Conservation (phyloP, 2,888 invertebrate genomes). For the Slavum lentiscoides region DNA sequence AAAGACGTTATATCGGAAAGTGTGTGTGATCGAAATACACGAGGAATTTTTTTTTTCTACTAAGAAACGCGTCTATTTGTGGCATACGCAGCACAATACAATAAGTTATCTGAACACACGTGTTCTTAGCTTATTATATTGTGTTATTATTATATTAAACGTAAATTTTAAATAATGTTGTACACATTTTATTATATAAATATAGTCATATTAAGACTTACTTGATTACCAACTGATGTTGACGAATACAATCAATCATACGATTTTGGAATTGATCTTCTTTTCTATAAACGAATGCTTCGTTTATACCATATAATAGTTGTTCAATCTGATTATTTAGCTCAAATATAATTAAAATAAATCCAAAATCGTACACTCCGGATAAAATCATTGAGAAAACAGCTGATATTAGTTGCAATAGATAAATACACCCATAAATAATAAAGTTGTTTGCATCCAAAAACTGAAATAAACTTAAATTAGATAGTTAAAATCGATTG, state of each 20-base stretch:
- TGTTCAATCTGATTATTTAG: neutral
- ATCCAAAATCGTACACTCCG: neutral
- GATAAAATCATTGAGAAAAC: no score
- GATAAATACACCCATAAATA: constrained; percentile 2
- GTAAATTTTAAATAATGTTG: no score
- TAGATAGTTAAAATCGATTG: no score
- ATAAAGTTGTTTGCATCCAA: neutral
- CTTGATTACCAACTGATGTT: constrained; percentile 15
- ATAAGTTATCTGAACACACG: no score
- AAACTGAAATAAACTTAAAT: neutral
- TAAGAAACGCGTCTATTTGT: no score
- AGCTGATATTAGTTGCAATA: neutral
- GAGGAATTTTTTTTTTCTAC: no score
- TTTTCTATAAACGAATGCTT: neutral
- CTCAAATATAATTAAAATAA: neutral
- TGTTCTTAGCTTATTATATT: no score
- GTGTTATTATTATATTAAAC: no score
- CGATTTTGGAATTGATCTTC: neutral
- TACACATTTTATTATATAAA: no score
- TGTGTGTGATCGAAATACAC: no score
- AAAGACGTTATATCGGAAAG: no score
- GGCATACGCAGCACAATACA: no score
- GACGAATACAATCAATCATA: neutral
- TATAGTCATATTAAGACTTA: neutral
- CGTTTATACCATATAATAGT: neutral